These are phyloP conservation scores for Trogon melanurus DNA, from an alignment of 2,113 vertebrate species.

Conservation along the genomic window DNA sequence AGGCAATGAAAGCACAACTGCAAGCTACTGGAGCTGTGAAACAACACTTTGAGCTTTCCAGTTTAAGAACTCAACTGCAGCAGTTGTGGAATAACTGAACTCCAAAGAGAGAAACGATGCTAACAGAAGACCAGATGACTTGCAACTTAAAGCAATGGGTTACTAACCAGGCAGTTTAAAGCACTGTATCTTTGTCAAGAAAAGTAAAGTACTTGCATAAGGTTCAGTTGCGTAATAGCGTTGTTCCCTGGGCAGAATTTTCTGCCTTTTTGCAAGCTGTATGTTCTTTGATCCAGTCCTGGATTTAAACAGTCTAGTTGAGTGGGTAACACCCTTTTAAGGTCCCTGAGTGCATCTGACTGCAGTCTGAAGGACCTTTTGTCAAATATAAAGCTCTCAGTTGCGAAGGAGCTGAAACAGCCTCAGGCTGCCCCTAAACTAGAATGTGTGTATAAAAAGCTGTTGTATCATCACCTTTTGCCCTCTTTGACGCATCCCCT, in stretches of 20 bases:
- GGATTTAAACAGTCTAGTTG: background rate
- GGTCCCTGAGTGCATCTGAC: background rate
- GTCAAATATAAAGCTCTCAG: background rate
- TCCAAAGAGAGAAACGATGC: background rate
- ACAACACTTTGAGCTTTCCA: background rate
- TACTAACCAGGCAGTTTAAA: background rate
- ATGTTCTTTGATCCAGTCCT: background rate
- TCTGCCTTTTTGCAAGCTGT: background rate
- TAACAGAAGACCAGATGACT: background rate
- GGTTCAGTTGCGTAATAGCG: background rate
- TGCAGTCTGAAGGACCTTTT: background rate
- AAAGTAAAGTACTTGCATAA: background rate
- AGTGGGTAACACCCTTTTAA: slow-evolving; percentile 14
- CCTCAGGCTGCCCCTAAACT: slow-evolving; percentile 8
- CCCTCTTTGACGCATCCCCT: background rate
- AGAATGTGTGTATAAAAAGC: background rate
- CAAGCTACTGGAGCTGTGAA: background rate
- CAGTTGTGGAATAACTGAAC: background rate
- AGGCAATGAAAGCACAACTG: background rate
- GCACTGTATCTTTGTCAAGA: background rate
- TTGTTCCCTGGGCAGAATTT: background rate
- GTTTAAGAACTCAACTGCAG: background rate
- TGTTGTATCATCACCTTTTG: slow-evolving; percentile 12
- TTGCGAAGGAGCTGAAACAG: slow-evolving; percentile 23
- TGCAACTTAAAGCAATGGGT: background rate